phyloP scores from a whole-genome alignment of 2,113 vertebrate species.

The Chrysochloris asiatica region DNA sequence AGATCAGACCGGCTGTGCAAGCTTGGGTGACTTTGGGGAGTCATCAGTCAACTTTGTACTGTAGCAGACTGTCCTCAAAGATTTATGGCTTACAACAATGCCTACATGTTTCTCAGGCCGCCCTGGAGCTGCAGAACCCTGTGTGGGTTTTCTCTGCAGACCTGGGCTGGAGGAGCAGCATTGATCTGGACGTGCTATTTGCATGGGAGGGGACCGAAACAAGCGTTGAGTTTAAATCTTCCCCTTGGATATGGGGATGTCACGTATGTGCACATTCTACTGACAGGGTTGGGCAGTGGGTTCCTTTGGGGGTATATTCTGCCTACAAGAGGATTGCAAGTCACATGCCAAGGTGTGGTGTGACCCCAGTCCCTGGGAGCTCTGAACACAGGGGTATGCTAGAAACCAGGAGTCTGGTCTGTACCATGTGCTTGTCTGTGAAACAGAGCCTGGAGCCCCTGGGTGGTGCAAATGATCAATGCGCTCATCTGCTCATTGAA shows the following conservation, averaged over 20 bases:
- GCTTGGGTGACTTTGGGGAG: background rate
- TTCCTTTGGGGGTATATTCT: background rate
- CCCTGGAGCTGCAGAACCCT: background rate
- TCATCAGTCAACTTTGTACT: accelerated
- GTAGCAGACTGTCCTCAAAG: background rate
- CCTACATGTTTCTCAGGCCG: background rate
- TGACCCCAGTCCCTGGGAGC: too few species aligned
- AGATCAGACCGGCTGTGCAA: background rate
- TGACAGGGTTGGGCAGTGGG: background rate
- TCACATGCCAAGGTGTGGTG: background rate
- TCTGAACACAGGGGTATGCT: background rate
- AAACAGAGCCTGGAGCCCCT: too few species aligned
- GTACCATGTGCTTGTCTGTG: background rate
- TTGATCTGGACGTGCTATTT: background rate
- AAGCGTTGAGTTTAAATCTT: background rate
- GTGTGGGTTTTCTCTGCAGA: background rate
- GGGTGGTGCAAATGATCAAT: background rate
- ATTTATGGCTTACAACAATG: background rate
- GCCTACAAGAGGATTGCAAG: background rate
- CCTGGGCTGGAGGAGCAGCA: background rate
- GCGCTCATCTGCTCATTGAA: background rate
- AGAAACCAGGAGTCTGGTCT: background rate
- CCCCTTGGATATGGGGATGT: background rate
- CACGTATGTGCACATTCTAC: background rate
- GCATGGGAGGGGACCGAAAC: background rate